Evolutionary conservation across 2,797 vertebrate genomes (phyloP), one percentile per base, ranked within the genome.

Genomic region (Spondyliosoma cantharus): DNA sequence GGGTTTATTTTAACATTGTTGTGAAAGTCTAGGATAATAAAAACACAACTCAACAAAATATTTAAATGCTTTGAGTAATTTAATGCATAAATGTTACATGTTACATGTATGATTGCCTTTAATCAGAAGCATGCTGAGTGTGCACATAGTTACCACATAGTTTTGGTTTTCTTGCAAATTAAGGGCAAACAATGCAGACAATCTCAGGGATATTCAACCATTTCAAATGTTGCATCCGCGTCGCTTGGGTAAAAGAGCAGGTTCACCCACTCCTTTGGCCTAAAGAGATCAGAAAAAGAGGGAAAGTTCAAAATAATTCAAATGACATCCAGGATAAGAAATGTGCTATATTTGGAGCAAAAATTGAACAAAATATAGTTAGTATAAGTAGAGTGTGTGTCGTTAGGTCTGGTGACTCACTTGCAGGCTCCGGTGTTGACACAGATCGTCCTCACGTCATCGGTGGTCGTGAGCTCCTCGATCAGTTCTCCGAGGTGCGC

Each of bases 371-470:
- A 16, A 6, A 22, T 52, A 22, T 22, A 22, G 37, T 37, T 11
- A 11, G 49, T 53, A 22, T n/a, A 24, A 22, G 20, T 22, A 22
- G n/a, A 52, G 56, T 32, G 1, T 5, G 20, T 24, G 22, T 32
- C 14, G 2, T 58, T 42, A 22, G 37, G 12, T 22, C 37, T 12
- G 22, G 4, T 25, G 11, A 89, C 90, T 89, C 56, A 93, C 92
- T 84, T 88, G 92, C 91, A 94, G 57, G 89, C 90, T 71, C 22
- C 9, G 0, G 3, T 0, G 11, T 90, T 86, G 43, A 93, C 76
- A 22, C 93, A 94, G 66, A 93, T 92, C 0, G 86, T 91, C 24
- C 11, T 86, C 70, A 92, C 91, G 0, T 87, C 78, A 3, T 93
- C 90, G 0, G 49, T 65, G 3, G 89, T 91, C 0, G 72, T 62